Base-by-base conservation (phyloP, 2,797 vertebrate genomes). In the Tamandua tetradactyla region DNA sequence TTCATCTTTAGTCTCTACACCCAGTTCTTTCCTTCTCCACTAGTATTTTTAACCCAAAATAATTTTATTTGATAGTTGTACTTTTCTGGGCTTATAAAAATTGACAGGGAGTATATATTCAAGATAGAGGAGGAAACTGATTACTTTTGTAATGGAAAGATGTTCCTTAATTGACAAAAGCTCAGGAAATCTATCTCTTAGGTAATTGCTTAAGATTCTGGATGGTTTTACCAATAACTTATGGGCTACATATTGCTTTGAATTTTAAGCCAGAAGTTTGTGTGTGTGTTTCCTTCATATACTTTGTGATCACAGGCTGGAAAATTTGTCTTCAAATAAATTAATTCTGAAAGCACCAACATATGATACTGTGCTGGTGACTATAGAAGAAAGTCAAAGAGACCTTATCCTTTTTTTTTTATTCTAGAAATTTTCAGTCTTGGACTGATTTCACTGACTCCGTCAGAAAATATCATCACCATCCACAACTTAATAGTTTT, bases 261-360 rank as follows among this genome's bases (percentile, higher is more conserved):
- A 87, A 90, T 87, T 69, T 89, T 78, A 92, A 96, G 23, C 44
- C 66, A 79, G 32, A 61, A 90, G 30, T 84, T 90, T 74, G 47
- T 47, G 20, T 55, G 55, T 55, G 20, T 55, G 17, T 44, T 82
- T 78, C 40, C 18, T 32, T 89, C 23, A 2, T 72, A 2, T 82
- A 66, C 86, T 59, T 94, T 74, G 89, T 66, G 57, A 89, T 68
- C 59, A 64, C 7, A 83, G n/a, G 12, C 30, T 88, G 22, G 75
- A 88, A 95, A 88, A 0, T 4, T 75, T 52, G 64, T 69, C 71
- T 83, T 89, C 32, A 25, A 23, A 49, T 89, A 74, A 94, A 57
- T 64, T 47, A 88, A 81, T 55, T 91, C 44, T 76, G 37, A 27
- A 96, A 37, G 14, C 81, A 93, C 81, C 25, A 62, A 42, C 68